Evolutionary conservation across 2,113 vertebrate species (phyloP), one percentile per base, ranked within the genome.

Genomic region (Vanacampus margaritifer): DNA sequence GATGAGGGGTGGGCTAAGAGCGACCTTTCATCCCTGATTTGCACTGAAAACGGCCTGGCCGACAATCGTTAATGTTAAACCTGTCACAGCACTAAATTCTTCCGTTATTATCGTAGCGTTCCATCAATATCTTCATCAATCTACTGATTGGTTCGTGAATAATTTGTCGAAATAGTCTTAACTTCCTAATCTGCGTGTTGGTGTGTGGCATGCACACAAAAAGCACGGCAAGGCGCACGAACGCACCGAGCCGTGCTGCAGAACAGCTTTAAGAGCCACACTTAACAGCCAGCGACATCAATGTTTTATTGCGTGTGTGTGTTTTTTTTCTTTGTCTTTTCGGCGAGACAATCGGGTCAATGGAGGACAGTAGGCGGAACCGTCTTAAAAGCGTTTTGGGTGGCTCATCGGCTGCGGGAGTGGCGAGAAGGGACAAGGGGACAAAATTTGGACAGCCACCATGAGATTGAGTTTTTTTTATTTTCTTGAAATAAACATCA

Each of bases 401-500:
- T 5, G 36, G 69, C 51, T 81, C 39, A 17, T 39, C 46, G 48
- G 57, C 69, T 50, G 32, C 65, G 61, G 59, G 64, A 68, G 59
- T 48, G 28, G n/a, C 51, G 61, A 46, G 65, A 41, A 45, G 32
- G 63, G 54, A 50, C 53, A 54, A 64, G 26, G 8, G 16, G 50
- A 23, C 17, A 61, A 46, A 3, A 45, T 45, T 45, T 45, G 43
- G 14, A 45, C 14, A 11, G 48, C n/a, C 7, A 51, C 48, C 3
- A 23, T n/a, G 9, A 51, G 48, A 3, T 0, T 11, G 10, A 51
- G 7, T 3, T 21, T 51, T 48, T 6, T 48, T 23, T n/a, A n/a
- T 51, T 51, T 23, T 26, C 69, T 65, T 26, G 39, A 79, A 83
- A 76, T 64, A 74, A 60, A 77, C 68, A 82, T 66, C 11, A 21